Percentiles rank a stretch among this genome's conserved stretches.
Conservation (phyloP, 2,797 vertebrate genomes). For the Hydrolagus colliei region DNA sequence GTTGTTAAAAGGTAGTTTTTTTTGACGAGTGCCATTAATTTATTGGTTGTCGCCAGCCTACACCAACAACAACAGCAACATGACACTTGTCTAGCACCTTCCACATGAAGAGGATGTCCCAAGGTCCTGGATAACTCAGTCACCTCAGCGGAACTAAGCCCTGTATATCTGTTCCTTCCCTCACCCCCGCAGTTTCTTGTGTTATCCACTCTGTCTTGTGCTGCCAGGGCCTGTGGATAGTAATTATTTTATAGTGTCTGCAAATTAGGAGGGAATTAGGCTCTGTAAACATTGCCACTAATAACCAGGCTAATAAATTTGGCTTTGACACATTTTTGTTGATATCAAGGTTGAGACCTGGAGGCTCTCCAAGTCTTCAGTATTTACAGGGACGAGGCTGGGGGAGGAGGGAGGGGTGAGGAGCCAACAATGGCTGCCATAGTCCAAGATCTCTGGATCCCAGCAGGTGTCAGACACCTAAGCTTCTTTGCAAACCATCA, state of each 20-base stretch:
- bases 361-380: constrained; percentile 64
- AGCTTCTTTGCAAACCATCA: constrained; percentile 63
- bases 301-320: constrained; percentile 79
- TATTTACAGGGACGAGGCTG: constrained; percentile 6
- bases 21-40: constrained; percentile 74
- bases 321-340: constrained; percentile 73
- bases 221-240: constrained; percentile 75
- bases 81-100: no score
- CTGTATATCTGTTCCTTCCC: constrained; percentile 51
- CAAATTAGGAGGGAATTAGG: constrained; percentile 88
- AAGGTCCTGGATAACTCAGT: constrained; percentile 46
- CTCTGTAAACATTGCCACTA: constrained; percentile 85
- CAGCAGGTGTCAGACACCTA: constrained; percentile 80
- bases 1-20: constrained; percentile 68
- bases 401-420: constrained; percentile 46
- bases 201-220: constrained; percentile 72
- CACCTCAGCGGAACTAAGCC: constrained; percentile 67
- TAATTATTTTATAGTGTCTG: constrained; percentile 88
- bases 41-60: constrained; percentile 58
- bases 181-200: constrained; percentile 74
- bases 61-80: no score
- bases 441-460: constrained; percentile 84
- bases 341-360: constrained; percentile 60
- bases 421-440: constrained; percentile 68
- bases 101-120: no score